These are phyloP conservation scores for Myodes glareolus DNA, from an alignment of 2,113 vertebrate genomes.

Conservation along the genomic window DNA sequence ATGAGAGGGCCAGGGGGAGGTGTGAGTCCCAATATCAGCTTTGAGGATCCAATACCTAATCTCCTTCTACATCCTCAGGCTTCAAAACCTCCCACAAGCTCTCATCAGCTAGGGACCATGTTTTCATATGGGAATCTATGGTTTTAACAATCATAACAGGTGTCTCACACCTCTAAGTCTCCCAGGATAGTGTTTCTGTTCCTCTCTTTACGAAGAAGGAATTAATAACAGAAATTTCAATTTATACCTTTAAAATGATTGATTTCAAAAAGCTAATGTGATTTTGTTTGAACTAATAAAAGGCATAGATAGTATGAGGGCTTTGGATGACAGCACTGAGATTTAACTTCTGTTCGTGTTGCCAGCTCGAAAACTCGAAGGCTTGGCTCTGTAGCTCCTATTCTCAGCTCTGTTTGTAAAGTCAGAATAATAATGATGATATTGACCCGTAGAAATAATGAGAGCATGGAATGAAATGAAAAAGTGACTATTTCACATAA, in stretches of 20 bases:
- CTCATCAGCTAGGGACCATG: background rate
- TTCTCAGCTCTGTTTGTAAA: background rate
- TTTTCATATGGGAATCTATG: background rate
- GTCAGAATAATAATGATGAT: background rate
- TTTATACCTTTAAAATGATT: background rate
- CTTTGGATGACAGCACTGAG: background rate
- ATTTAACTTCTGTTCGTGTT: background rate
- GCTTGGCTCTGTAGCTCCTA: background rate
- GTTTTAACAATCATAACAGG: background rate
- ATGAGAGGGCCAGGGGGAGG: background rate
- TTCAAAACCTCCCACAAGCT: background rate
- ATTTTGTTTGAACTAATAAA: constrained; percentile 18
- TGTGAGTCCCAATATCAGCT: no score
- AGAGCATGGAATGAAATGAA: background rate
- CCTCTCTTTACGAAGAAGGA: constrained; percentile 38
- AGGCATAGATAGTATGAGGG: background rate
- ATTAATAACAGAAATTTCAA: background rate
- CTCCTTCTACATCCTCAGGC: background rate
- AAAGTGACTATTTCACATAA: background rate
- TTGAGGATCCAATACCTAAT: background rate
- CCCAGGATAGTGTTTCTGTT: background rate
- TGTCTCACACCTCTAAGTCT: background rate
- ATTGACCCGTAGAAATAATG: background rate
- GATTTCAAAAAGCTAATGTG: background rate
- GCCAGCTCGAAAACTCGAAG: background rate